phyloP scores from a whole-genome alignment of 1,140 invertebrate species.

The Brachystomella parvula region DNA sequence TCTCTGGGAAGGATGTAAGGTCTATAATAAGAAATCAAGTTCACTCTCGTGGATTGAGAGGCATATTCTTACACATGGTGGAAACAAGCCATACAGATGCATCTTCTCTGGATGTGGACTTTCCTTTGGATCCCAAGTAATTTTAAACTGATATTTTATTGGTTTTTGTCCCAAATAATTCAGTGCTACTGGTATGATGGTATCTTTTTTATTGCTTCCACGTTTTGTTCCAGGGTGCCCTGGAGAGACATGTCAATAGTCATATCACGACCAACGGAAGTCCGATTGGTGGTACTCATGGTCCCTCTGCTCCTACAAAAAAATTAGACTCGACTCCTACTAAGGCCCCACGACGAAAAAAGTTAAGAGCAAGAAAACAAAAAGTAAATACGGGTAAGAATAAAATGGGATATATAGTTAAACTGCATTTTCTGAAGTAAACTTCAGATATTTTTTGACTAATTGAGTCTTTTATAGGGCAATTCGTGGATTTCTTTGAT shows the following conservation, averaged over 20 bases:
- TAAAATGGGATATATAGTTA: too few relatives aligned
- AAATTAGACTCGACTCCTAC: conserved; percentile 56
- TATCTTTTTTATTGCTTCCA: not conserved
- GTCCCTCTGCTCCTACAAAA: conserved; percentile 43
- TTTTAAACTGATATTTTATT: conserved; percentile 16
- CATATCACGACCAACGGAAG: conserved; percentile 59
- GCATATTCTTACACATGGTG: conserved; percentile 82
- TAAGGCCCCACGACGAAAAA: conserved; percentile 73
- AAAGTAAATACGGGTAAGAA: conserved; percentile 28
- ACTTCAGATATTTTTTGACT: not conserved
- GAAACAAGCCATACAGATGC: conserved; percentile 89
- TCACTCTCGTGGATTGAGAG: conserved; percentile 86
- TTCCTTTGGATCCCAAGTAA: conserved; percentile 82
- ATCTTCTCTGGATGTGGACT: conserved; percentile 87
- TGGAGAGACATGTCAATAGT: conserved; percentile 86
- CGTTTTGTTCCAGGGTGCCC: conserved; percentile 54
- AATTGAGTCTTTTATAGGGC: conserved; percentile 21
- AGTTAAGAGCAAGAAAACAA: conserved; percentile 49
- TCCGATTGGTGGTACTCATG: conserved; percentile 27
- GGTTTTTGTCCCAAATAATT: not conserved
- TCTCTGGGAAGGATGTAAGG: conserved; percentile 87
- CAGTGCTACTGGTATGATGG: too few relatives aligned
- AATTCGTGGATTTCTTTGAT: conserved; percentile 35
- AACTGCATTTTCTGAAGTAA: too few relatives aligned
- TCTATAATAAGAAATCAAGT: conserved; percentile 82